Conservation (phyloP, 2,113 vertebrate genomes). For the Nothocercus nigrocapillus region DNA sequence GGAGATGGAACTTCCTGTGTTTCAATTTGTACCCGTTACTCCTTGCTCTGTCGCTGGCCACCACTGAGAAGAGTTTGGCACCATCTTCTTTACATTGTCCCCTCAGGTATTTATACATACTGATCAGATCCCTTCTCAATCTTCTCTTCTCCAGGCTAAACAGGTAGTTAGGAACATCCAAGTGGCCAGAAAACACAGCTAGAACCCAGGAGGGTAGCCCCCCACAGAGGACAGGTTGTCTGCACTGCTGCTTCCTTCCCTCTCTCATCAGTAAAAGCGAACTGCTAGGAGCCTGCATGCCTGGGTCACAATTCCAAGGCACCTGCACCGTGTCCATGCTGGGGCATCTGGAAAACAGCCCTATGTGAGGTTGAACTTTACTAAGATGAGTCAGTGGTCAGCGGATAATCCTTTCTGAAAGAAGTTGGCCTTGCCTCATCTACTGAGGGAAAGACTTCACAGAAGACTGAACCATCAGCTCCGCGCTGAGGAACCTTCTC, state of each 20-base stretch:
- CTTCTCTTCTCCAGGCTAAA: no score
- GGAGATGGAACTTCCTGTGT: no score
- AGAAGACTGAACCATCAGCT: background rate
- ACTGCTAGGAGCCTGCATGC: background rate
- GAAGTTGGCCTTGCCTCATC: background rate
- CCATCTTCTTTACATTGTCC: no score
- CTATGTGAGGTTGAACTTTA: background rate
- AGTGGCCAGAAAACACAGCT: background rate
- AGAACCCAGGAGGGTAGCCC: background rate
- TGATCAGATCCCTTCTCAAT: no score
- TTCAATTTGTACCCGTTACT: no score
- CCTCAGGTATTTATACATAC: no score
- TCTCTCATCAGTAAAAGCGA: background rate
- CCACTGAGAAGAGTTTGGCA: no score
- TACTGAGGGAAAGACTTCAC: background rate
- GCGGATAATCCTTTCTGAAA: background rate
- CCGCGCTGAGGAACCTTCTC: background rate
- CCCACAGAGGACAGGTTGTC: background rate
- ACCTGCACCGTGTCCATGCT: background rate
- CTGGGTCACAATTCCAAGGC: background rate
- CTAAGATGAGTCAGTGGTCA: background rate
- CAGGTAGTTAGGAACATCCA: background rate
- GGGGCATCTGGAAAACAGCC: background rate
- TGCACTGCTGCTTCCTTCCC: background rate
- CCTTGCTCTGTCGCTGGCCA: no score